Conservation (phyloP, 2,797 vertebrate genomes). For the Carcharodon carcharias region DNA sequence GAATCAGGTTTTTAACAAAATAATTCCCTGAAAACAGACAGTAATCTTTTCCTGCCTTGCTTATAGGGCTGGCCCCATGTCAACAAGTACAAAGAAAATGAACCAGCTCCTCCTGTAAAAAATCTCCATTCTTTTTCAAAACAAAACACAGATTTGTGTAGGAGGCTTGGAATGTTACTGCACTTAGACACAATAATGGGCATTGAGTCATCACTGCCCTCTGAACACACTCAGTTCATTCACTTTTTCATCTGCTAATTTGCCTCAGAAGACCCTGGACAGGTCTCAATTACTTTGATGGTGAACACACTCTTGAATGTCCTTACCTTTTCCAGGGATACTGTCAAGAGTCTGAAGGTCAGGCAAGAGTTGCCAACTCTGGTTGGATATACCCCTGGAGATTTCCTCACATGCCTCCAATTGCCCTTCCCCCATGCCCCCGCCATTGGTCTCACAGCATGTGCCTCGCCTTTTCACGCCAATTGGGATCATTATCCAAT, state of each 20-base stretch:
- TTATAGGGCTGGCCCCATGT: background rate
- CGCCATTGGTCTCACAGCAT: background rate
- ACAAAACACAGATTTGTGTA: background rate
- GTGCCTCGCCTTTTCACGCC: background rate
- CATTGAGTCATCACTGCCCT: background rate
- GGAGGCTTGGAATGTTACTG: background rate
- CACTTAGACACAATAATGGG: background rate
- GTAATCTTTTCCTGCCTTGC: background rate
- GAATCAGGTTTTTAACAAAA: conserved; percentile 12
- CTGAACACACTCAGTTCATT: background rate
- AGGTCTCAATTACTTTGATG: background rate
- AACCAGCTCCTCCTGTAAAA: background rate
- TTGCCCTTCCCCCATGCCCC: background rate
- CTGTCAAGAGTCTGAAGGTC: too few species aligned
- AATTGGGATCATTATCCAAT: background rate
- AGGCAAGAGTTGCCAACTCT: too few species aligned
- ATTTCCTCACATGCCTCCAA: background rate
- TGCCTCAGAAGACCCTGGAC: background rate
- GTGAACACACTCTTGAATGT: background rate
- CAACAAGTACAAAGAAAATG: conserved; percentile 18
- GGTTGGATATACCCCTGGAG: background rate
- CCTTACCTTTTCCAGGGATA: background rate
- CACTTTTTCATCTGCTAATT: background rate
- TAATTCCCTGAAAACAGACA: conserved; percentile 12
- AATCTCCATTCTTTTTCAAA: background rate